Percentiles rank a stretch among this genome's conserved stretches.
phyloP scores from a whole-genome alignment of 2,888 invertebrate species.

The Drosophila sordidula region DNA sequence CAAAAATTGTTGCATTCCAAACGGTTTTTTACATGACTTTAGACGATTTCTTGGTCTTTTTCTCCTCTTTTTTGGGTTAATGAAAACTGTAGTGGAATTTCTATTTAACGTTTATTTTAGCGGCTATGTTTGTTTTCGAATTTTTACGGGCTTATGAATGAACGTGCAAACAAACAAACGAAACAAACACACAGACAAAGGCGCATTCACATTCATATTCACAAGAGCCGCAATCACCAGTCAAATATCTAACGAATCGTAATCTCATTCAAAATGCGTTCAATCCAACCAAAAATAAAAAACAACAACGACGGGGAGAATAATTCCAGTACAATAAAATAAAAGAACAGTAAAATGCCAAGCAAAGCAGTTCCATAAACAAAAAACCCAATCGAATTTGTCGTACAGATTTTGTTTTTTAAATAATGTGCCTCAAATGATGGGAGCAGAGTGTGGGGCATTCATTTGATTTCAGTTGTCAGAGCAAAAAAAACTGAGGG shows the following conservation, averaged over 20 bases:
- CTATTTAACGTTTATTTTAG: constrained; percentile 31
- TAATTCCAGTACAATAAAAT: constrained; percentile 10
- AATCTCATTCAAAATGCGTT: constrained; percentile 32
- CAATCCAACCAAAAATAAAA: constrained; percentile 28
- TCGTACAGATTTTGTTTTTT: background rate
- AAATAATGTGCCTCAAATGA: constrained; percentile 2
- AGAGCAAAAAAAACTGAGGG: background rate
- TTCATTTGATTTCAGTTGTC: constrained; percentile 17
- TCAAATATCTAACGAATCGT: constrained; percentile 27
- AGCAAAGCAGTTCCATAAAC: constrained; percentile 23
- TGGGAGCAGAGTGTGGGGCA: background rate
- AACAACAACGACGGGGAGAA: background rate
- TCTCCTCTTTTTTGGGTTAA: constrained; percentile 49
- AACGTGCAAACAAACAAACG: constrained; percentile 58
- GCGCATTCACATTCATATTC: background rate
- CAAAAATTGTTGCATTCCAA: constrained; percentile 34
- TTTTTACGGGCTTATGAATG: constrained; percentile 71
- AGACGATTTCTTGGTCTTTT: constrained; percentile 2
- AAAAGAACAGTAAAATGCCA: constrained; percentile 24
- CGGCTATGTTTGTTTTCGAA: constrained; percentile 51
- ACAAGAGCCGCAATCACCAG: constrained; percentile 31
- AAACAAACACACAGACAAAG: constrained; percentile 15
- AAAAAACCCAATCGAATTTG: constrained; percentile 2
- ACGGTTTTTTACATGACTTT: constrained; percentile 10
- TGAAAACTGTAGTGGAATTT: constrained; percentile 64